These are phyloP conservation scores for Ondatra zibethicus DNA, from an alignment of 2,113 vertebrate species.

Conservation along the genomic window DNA sequence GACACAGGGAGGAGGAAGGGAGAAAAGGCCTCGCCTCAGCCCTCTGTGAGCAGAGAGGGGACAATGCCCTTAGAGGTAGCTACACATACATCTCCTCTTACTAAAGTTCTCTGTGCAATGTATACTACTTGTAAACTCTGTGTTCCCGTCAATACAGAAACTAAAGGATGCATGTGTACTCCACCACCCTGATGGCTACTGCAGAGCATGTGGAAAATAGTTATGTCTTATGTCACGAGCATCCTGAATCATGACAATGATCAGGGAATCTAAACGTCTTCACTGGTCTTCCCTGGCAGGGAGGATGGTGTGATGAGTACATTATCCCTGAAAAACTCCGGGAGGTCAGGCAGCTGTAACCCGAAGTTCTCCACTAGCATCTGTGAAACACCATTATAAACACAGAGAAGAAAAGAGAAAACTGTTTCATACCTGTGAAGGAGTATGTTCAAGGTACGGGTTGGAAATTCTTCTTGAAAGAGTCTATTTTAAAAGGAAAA, in stretches of 20 bases:
- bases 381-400: neutral
- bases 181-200: neutral
- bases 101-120: neutral
- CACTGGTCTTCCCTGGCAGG: neutral
- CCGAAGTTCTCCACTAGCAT: neutral
- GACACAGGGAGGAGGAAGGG: neutral
- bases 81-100: neutral
- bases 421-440: conserved; percentile 86
- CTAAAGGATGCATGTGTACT: neutral
- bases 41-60: neutral
- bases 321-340: neutral
- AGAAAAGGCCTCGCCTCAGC: neutral
- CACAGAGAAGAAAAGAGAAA: neutral
- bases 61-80: neutral
- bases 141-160: neutral
- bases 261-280: neutral
- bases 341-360: neutral
- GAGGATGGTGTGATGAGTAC: fast-evolving
- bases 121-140: neutral
- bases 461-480: conserved; percentile 89
- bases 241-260: neutral
- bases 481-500: conserved; percentile 79
- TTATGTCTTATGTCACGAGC: neutral
- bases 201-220: neutral
- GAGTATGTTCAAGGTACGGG: conserved; percentile 86